phyloP scores from a whole-genome alignment of 2,888 invertebrate species.

The Pharmacophagus antenor region DNA sequence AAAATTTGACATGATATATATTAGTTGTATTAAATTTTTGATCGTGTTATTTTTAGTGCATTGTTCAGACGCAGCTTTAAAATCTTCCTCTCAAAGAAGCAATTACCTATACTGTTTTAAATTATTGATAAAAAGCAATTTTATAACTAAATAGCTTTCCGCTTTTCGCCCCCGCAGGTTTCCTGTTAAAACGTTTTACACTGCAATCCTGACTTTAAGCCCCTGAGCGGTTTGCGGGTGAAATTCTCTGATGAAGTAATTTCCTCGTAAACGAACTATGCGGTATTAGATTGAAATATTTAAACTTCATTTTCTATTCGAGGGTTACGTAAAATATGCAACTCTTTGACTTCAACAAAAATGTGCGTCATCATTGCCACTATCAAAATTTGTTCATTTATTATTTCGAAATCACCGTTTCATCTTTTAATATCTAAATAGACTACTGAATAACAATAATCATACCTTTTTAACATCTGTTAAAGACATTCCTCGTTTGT shows the following conservation, averaged over 20 bases:
- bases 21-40: no score
- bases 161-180: constrained; percentile 6
- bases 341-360: not conserved
- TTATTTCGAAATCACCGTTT: no score
- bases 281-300: constrained; percentile 9
- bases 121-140: not conserved
- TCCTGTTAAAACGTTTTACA: constrained; percentile 10
- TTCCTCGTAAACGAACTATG: constrained; percentile 22
- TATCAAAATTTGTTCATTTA: no score
- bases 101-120: not conserved
- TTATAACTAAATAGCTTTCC: not conserved
- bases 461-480: no score
- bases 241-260: constrained; percentile 22
- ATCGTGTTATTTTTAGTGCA: no score
- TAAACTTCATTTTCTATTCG: constrained; percentile 2
- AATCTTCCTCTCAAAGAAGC: not conserved
- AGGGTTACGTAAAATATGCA: not conserved
- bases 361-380: not conserved
- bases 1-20: no score
- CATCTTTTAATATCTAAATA: no score
- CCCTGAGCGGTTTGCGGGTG: constrained; percentile 16
- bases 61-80: no score
- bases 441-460: no score
- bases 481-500: no score
- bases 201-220: constrained; percentile 9